Base-by-base conservation (phyloP, 2,797 vertebrate species). In the Remorina albescens region DNA sequence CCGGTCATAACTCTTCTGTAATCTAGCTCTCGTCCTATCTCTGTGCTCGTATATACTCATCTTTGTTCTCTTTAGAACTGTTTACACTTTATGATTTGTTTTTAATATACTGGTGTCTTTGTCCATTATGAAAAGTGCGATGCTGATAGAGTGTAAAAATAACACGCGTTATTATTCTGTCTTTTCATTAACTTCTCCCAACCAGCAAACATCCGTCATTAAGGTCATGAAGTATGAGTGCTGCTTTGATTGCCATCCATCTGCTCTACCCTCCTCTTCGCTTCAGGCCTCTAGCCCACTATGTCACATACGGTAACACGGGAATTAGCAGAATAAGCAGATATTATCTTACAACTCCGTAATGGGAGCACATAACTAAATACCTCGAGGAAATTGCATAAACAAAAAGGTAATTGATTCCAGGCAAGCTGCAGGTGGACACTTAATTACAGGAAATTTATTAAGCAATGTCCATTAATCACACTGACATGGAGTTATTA, bases 331-430 rank as follows among this genome's bases (percentile, higher is more conserved):
- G 84, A 88, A 86, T 77, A 89, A 89, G 87, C 88, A 87, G 85
- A 92, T 91, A 88, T 84, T 89, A 86, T 91, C 86, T 89, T 91
- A 88, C 86, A 77, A 80, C 89, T 91, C 82, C 80, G 83, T 89
- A 89, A 88, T 88, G 75, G 88, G 82, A 57, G 86, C 84, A 79
- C 89, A 87, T 76, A 85, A 85, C 86, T 88, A 89, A 91, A 91
- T 90, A 92, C 85, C 88, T 89, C 54, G 47, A 92, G 95, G 95
- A 96, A 97, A 97, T 96, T 93, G 95, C 86, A 95, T 96, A 96
- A 96, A 96, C 95, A 93, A 95, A 94, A 95, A 95, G 93, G 94
- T 96, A 97, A 97, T 97, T 96, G 96, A 97, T 96, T 96, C 95
- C 96, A 97, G 96, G 95, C 95, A 84, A 89, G 94, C 95, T 96